Percentiles rank a stretch among this genome's conserved stretches.
phyloP scores from a whole-genome alignment of 1,140 invertebrate genomes.

The Aplysia californica region DNA sequence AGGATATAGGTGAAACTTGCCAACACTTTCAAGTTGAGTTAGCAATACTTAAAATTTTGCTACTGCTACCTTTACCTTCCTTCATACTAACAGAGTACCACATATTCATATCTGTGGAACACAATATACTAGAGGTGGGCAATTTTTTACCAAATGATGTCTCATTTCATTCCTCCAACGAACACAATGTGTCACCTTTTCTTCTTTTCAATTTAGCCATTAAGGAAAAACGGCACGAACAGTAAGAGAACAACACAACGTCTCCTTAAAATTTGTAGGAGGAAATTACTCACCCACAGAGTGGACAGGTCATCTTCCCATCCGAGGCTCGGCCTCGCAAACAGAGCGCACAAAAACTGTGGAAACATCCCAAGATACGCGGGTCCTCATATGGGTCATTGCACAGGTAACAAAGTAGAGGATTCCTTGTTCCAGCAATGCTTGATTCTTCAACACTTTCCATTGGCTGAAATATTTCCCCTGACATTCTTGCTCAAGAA shows the following conservation, averaged over 20 bases:
- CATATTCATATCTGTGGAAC: too few relatives aligned
- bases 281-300: slow-evolving; percentile 49
- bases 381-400: slow-evolving; percentile 58
- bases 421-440: slow-evolving; percentile 43
- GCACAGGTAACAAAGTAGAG: slow-evolving; percentile 53
- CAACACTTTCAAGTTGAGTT: too few relatives aligned
- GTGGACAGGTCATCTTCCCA: slow-evolving; percentile 49
- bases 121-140: background rate
- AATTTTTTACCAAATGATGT: background rate
- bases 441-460: slow-evolving; percentile 43
- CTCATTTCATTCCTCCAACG: background rate
- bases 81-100: too few relatives aligned
- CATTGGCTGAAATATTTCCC: slow-evolving; percentile 54
- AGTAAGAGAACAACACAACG: background rate
- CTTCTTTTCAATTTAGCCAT: background rate
- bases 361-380: slow-evolving; percentile 51
- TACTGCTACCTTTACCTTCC: too few relatives aligned
- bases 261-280: background rate
- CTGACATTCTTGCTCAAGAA: slow-evolving; percentile 43
- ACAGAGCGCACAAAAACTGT: slow-evolving; percentile 53
- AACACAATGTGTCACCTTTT: background rate
- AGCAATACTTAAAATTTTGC: too few relatives aligned
- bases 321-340: slow-evolving; percentile 45
- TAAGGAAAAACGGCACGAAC: background rate
- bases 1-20: too few relatives aligned